Base-by-base conservation (phyloP, 2,888 invertebrate genomes). In the Andrena praecox region DNA sequence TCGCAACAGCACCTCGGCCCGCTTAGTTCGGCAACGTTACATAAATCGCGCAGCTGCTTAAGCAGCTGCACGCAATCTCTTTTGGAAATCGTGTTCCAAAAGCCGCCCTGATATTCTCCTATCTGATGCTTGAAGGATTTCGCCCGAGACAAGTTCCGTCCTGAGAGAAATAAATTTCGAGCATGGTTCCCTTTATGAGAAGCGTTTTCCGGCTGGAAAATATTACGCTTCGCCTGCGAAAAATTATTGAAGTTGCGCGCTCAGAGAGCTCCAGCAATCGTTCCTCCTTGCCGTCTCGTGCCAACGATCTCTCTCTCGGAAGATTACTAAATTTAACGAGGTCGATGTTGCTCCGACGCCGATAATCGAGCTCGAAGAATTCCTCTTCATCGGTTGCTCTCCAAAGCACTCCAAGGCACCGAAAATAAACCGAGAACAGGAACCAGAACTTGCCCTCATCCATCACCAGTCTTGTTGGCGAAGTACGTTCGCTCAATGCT, bases 371-470 rank as follows among this genome's bases (percentile, higher is more conserved):
- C 54, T 16, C 0, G 1, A 64, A 59, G 20, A 29, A 69, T 48
- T 52, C 48, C 50, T 62, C 29, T 7, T 33, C 56, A n/a, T 29
- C 62, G 64, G 56, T 8, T 31, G 68, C 42, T 48, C 50, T 33
- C 35, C 48, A 12, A 59, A 12, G 12, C 42, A 42, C 24, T 60
- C 20, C 24, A 4, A 6, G n/a, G 16, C 50, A 1, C 31, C 31
- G 20, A 7, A 81, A 80, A 73, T 66, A 81, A 81, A 69, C 66
- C 42, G 59, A 42, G 69, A 27, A 69, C 42, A 71, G 56, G 73
- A 69, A 64, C 59, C 73, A 54, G 42, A 80, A 50, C 72, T 68
- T 67, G 7, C 42, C 54, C 24, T 56, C 20, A 54, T 27, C 24
- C 2, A 66, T 52, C 69, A 42, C 5, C 16, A 29, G 20, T 20